These are phyloP conservation scores for Corydoras maculifer DNA, from an alignment of 2,113 vertebrate genomes.

Conservation along the genomic window DNA sequence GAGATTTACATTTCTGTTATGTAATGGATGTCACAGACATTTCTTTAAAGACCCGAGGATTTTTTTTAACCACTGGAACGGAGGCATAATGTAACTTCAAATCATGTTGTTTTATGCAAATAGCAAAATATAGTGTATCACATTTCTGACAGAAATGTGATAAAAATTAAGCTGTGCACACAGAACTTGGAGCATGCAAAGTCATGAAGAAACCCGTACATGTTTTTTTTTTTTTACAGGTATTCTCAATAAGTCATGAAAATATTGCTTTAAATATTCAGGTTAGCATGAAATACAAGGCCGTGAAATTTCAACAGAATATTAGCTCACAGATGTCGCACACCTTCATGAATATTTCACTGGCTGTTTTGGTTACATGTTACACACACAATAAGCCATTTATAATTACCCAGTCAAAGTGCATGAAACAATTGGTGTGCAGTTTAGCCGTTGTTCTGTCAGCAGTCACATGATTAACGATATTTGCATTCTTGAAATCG, in stretches of 20 bases:
- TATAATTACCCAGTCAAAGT: constrained; percentile 1
- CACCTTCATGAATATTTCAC: neutral
- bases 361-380: constrained; percentile 7
- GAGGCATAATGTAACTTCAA: neutral
- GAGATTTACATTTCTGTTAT: no score
- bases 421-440: neutral
- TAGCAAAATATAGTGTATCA: constrained; percentile 23
- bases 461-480: neutral
- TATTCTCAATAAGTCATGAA: neutral
- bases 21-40: no score
- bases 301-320: no score
- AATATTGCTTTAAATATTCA: constrained; percentile 1
- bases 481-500: constrained; percentile 1
- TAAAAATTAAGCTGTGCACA: constrained; percentile 4
- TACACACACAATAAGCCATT: constrained; percentile 1
- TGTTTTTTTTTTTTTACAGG: neutral
- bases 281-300: no score
- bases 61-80: no score
- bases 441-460: neutral
- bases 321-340: no score
- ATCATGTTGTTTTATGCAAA: constrained; percentile 5
- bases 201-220: constrained; percentile 4
- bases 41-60: no score
- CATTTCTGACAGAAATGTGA: constrained; percentile 4
- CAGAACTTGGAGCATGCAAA: constrained; percentile 20